phyloP scores from a whole-genome alignment of 2,888 invertebrate genomes.

The Balanococcus diminutus region DNA sequence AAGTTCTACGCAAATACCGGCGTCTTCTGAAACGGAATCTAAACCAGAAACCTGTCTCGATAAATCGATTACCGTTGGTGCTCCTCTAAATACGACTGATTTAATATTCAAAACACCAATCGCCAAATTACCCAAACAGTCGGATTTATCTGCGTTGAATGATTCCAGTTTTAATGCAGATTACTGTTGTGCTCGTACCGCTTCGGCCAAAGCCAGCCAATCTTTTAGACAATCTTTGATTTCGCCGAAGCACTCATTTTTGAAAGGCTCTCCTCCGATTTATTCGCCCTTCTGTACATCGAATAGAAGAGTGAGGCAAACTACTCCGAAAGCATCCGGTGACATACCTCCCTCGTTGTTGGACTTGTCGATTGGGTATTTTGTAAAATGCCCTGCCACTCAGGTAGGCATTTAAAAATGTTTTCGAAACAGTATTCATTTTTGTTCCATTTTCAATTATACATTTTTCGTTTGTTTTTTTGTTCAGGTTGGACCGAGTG shows the following conservation, averaged over 20 bases:
- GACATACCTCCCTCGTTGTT: not conserved
- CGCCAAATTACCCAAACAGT: not conserved
- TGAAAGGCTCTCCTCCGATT: not conserved
- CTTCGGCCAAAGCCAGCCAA: not conserved
- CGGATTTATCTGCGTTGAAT: not conserved
- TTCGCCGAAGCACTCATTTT: not conserved
- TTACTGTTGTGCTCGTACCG: not conserved
- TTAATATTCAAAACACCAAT: not conserved
- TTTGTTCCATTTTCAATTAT: not conserved
- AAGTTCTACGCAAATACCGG: not conserved
- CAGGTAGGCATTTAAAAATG: not conserved
- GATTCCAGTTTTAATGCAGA: slow-evolving; percentile 9
- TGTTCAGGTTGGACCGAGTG: not conserved
- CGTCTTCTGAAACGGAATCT: not conserved
- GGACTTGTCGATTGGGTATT: not conserved
- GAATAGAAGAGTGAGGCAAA: not conserved
- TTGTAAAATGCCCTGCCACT: not conserved
- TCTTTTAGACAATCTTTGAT: not conserved
- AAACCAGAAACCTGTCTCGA: not conserved
- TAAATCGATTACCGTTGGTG: not conserved
- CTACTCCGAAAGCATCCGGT: not conserved
- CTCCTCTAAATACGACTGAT: not conserved
- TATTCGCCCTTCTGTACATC: not conserved
- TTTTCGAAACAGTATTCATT: not conserved
- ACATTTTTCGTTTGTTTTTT: not conserved